Evolutionary conservation across 2,113 vertebrate genomes (phyloP).

Genomic region (Bos indicus): DNA sequence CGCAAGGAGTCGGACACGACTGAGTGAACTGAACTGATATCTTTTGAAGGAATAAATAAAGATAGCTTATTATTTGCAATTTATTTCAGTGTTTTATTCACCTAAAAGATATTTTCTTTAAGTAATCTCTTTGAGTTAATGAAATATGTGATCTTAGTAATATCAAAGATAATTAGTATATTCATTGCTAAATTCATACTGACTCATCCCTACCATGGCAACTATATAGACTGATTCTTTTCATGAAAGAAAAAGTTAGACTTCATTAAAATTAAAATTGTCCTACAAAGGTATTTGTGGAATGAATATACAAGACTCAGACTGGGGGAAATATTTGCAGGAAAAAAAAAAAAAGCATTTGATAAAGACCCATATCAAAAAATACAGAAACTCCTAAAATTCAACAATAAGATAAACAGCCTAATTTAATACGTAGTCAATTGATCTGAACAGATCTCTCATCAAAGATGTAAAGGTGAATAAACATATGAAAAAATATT

Average conservation of each 20-base stretch:
- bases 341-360: neutral
- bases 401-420: neutral
- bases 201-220: neutral
- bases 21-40: neutral
- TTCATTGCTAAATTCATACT: neutral
- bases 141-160: neutral
- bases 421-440: neutral
- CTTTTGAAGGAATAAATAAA: neutral
- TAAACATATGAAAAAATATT: neutral
- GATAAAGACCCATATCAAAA: neutral
- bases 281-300: neutral
- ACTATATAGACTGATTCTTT: neutral
- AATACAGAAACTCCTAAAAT: neutral
- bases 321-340: neutral
- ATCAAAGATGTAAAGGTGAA: neutral
- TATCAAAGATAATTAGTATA: neutral
- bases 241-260: neutral
- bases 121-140: neutral
- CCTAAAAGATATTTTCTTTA: neutral
- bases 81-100: neutral
- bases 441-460: neutral
- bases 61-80: neutral
- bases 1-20: no score
- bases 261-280: neutral
- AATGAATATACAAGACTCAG: neutral